Base-by-base conservation (phyloP, 92 coral and sea anemone genomes). In the Phenganax marumi region DNA sequence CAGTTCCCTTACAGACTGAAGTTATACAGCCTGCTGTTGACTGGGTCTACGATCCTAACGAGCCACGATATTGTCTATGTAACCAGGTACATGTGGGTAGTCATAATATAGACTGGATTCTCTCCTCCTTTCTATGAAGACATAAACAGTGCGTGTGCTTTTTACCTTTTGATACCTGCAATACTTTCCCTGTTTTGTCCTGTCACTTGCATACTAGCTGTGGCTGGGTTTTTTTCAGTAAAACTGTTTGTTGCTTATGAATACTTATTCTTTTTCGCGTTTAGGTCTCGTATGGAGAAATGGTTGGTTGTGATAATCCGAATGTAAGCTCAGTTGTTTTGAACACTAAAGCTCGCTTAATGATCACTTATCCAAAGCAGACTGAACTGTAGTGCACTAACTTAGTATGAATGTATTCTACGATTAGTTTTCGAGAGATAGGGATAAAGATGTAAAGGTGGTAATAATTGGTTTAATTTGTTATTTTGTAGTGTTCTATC, bases 261-360 rank as follows among this genome's bases (percentile, higher is more conserved):
- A 50, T 52, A 23, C 3, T 33, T 54, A 12, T 73, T 81, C 52
- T 48, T 74, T 73, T 65, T 68, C 66, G 6, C 79, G 7, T 25
- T n/a, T 74, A 95, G 98, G 98, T 95, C 9, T 95, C 98, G 2
- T 95, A 95, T 84, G 98, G 98, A 70, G 98, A 95, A 84, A 95
- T 95, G 98, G 98, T 95, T 56, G 98, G 97, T 33, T 95, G 98
- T 22, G 98, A 95, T 61, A 95, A 95, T 76, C 73, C 90, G 0
- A 93, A 84, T 9, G 98, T 95, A 83, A 94, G 87, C 90, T 10
- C 3, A 26, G 17, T 50, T 33, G 43, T 33, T 33, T 33, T 33
- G 43, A 33, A 1, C 43, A 1, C 43, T 33, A 1, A 33, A 33
- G 43, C 3, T 33, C 43, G 5, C 43, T 33, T 33, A 33, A 33